Base-by-base conservation (phyloP, 37 sponge, comb jelly and placozoan genomes). In the Haliclona indistincta region DNA sequence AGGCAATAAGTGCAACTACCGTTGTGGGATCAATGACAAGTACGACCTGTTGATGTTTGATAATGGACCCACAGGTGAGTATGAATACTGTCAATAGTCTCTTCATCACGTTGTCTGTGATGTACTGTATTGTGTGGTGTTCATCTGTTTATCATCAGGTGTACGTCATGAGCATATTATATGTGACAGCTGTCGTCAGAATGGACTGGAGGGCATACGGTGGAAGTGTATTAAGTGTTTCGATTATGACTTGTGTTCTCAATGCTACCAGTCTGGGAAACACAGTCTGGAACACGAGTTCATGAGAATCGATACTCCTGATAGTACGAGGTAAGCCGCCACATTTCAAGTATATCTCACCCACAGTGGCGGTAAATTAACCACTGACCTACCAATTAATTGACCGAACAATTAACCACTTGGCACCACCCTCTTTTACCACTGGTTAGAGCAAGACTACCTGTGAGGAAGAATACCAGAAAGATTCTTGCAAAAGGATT, bases 211-310 rank as follows among this genome's bases (percentile, higher is more conserved):
- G 6, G 96, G 96, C n/a, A 77, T 88, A 3, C 56, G 96, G 22
- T 95, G 92, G 92, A 95, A 91, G 71, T 95, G 96, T 70, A 43
- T 56, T 37, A 72, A 61, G 5, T 95, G 96, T 70, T 78, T 81
- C 40, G 96, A 95, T 68, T 95, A 52, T 35, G 96, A 95, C 67
- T 71, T 95, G 39, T 95, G 96, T 39, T 80, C 78, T n/a, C 6
- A 37, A 23, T 95, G 96, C 70, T 95, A 95, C 78, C 75, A 78
- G 80, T 64, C 52, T 26, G 86, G 65, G 15, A 88, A 88, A 71
- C 96, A 95, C 66, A 70, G 54, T n/a, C 29, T 82, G 40, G 79
- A 83, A 44, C 96, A 95, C 74, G 36, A 69, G 38, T 95, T 95
- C 72, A 32, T 54, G 37, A 82, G 89, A 71, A 61, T 70, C 0